Conservation (phyloP, 2,797 vertebrate genomes). For the Eulemur mongoz region DNA sequence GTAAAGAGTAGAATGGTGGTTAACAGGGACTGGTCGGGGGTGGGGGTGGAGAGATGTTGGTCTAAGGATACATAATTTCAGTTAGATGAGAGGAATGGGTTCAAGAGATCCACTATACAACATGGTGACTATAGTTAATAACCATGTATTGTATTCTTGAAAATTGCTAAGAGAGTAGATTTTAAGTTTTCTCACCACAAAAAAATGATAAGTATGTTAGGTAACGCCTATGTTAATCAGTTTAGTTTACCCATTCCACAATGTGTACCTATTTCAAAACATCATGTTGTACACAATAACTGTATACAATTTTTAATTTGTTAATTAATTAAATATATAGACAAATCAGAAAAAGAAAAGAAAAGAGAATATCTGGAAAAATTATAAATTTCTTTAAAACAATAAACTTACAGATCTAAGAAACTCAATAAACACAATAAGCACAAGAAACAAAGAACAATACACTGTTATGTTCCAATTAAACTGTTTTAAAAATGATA, state of each 20-base stretch:
- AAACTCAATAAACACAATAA: background rate
- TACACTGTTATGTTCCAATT: background rate
- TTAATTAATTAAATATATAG: background rate
- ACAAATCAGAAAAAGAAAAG: background rate
- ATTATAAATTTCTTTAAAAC: background rate
- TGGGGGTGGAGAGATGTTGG: background rate
- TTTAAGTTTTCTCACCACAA: background rate
- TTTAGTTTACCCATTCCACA: background rate
- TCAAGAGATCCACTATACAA: background rate
- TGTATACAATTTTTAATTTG: background rate
- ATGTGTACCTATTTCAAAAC: background rate
- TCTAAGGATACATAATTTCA: background rate
- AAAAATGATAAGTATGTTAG: background rate
- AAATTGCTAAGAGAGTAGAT: background rate
- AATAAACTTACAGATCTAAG: background rate
- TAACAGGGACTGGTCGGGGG: background rate
- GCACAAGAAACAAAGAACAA: background rate
- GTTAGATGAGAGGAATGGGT: background rate
- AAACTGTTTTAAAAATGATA: background rate
- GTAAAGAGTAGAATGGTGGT: background rate
- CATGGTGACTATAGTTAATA: background rate
- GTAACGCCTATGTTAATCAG: background rate
- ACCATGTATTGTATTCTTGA: background rate
- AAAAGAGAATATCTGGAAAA: background rate
- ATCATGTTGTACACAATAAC: background rate